Percentiles rank a stretch among this genome's conserved stretches.
Conservation (phyloP, 64 coral and sea anemone genomes). For the Porites lutea region DNA sequence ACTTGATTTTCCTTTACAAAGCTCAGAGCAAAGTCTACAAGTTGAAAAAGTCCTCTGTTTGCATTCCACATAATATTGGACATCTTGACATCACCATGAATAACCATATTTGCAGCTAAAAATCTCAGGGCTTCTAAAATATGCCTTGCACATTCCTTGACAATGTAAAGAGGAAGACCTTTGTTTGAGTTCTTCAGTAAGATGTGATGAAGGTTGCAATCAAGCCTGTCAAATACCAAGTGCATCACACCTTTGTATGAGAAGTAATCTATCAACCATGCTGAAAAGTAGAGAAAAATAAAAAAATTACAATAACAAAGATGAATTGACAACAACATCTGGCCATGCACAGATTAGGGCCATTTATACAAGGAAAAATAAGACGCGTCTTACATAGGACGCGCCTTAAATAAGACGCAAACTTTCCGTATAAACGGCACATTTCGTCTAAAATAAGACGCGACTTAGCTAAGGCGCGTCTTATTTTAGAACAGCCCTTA, state of each 20-base stretch:
- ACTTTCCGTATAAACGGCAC: too few species aligned
- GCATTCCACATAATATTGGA: conserved; percentile 92
- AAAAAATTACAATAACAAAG: background rate
- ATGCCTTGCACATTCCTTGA: conserved; percentile 74
- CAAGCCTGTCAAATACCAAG: conserved; percentile 51
- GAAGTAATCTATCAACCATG: conserved; percentile 44
- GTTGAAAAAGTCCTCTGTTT: conserved; percentile 63
- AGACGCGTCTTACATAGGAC: too few species aligned
- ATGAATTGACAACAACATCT: too few species aligned
- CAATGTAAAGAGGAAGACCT: conserved; percentile 82
- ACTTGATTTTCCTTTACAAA: conserved; percentile 66
- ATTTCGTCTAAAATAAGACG: too few species aligned
- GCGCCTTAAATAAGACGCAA: too few species aligned
- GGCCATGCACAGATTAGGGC: too few species aligned
- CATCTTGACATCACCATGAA: conserved; percentile 94
- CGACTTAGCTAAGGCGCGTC: too few species aligned
- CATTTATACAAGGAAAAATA: too few species aligned
- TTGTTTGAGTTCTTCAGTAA: conserved; percentile 48
- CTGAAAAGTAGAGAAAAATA: background rate
- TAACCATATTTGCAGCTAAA: conserved; percentile 46
- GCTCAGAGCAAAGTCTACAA: conserved; percentile 92
- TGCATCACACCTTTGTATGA: conserved; percentile 5
- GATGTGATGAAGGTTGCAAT: conserved; percentile 63
- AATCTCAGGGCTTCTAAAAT: conserved; percentile 64
- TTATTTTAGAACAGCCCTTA: too few species aligned